Base-by-base conservation (phyloP, 2,888 invertebrate species). In the Drosophila cyrtoloma region DNA sequence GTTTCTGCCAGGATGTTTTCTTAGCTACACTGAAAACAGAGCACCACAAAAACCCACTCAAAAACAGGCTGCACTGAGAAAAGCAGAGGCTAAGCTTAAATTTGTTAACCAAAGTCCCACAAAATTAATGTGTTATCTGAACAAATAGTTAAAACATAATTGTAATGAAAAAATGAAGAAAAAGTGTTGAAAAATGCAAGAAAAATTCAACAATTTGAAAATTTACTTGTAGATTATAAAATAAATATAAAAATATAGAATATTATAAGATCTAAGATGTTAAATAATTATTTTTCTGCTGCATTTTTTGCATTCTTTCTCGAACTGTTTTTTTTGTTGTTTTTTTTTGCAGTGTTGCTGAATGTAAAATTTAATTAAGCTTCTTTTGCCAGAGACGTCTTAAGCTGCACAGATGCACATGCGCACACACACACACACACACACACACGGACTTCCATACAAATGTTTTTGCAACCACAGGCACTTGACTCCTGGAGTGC, bases 401-500 rank as follows among this genome's bases (percentile, higher is more conserved):
- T 87, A 77, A 81, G 81, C 77, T 77, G 52, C 82, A 64, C 82
- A 71, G 66, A 69, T 73, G 74, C 64, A 70, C 42, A 22, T 26
- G 26, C 26, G 26, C 57, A 42, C 39, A 32, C 12, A 47, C 50
- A 30, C 30, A 26, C 26, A 47, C 42, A 22, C 57, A 42, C 39
- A 32, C 22, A 33, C 16, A 53, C 16, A 22, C 22, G 6, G 5
- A 56, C 65, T 3, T 2, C 3, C n/a, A 9, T 32, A 26, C 68
- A 80, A 77, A 81, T 77, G 71, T 77, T 76, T 81, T 79, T 71
- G 82, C 84, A 79, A 71, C 80, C 85, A 86, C 82, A 89, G 86
- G 71, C 82, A 86, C 91, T 90, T 90, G 90, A 90, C 90, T 90
- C 84, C 87, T 91, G 77, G 72, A 90, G 90, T 91, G 69, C 69